These are phyloP conservation scores for Volucella zonaria DNA, from an alignment of 2,888 invertebrate genomes.

Conservation along the genomic window DNA sequence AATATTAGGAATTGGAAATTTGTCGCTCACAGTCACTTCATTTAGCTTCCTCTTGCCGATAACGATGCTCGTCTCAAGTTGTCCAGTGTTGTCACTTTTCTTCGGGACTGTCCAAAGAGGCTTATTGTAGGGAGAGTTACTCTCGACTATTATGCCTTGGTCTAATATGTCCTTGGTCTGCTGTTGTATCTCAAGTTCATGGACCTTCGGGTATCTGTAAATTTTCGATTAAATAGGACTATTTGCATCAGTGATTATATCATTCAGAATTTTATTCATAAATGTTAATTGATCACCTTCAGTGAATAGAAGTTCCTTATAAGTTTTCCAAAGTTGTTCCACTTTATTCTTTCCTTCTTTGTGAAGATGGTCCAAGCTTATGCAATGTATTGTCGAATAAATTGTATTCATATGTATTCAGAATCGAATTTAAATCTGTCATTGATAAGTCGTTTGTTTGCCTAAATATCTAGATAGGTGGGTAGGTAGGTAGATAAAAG, in stretches of 20 bases:
- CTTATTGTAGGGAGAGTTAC: too few relatives aligned
- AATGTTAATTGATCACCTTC: neutral
- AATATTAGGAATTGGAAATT: too few relatives aligned
- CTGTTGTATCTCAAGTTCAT: neutral
- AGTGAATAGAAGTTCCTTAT: neutral
- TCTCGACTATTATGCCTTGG: too few relatives aligned
- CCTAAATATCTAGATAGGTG: too few relatives aligned
- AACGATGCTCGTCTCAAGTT: too few relatives aligned
- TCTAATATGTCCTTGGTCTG: too few relatives aligned
- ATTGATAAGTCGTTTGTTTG: too few relatives aligned
- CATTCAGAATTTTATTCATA: conserved; percentile 1
- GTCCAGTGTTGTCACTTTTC: too few relatives aligned
- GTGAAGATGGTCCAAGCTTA: neutral
- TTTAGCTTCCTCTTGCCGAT: too few relatives aligned
- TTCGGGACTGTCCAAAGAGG: too few relatives aligned
- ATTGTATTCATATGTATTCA: neutral
- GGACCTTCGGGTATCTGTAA: neutral
- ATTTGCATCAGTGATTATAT: neutral
- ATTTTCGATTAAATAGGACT: conserved; percentile 5
- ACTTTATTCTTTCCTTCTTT: neutral
- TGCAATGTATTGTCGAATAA: neutral
- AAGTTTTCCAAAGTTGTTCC: neutral
- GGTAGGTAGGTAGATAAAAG: too few relatives aligned
- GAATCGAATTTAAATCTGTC: neutral
- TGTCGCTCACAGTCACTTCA: too few relatives aligned